Evolutionary conservation across 2,888 invertebrate genomes (phyloP), one percentile per base, ranked within the genome.

Genomic region (Erannis defoliaria): DNA sequence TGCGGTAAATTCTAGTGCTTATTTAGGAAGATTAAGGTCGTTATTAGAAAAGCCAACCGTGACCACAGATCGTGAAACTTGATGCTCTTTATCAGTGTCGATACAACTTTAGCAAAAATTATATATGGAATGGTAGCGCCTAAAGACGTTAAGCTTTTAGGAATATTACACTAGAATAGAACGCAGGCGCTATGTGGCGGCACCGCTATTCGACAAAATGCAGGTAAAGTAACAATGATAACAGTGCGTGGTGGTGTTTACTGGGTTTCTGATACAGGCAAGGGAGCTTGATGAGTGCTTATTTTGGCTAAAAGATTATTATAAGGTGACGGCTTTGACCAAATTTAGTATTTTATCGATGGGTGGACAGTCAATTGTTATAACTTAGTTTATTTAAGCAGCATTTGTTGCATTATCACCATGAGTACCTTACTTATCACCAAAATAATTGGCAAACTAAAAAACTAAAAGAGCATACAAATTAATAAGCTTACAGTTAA

Each of bases 1-100:
- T 96, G 96, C 86, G 85, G 94, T 94, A 83, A 80, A 85, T 18
- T 8, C 1, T 26, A 18, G 1, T 5, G 35, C 16, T 38, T 50
- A 19, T 33, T 33, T 18, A 6, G 16, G 9, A 19, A 19, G 33
- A 48, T 33, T n/a, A 23, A 43, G 14, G 4, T 23, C 12, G 21
- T n/a, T 12, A 21, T 40, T 14, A 5, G n/a, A 19, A 18, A 40
- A n/a, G 12, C n/a, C n/a, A 35, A 14, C 4, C 4, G 35, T 14
- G 18, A 38, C 2, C 19, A 40, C 10, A 40, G 38, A 40, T 19
- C 9, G 16, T 3, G 21, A 12, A 42, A 21, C 21, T n/a, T 12
- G 10, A 5, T 19, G 16, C 5, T 16, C n/a, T n/a, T n/a, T 21
- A 42, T 19, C 10, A 1, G 10, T 42, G n/a, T 19, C 5, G 40